Evolutionary conservation across 2,888 invertebrate species (phyloP).

Genomic region (Opisthograptis luteolata): DNA sequence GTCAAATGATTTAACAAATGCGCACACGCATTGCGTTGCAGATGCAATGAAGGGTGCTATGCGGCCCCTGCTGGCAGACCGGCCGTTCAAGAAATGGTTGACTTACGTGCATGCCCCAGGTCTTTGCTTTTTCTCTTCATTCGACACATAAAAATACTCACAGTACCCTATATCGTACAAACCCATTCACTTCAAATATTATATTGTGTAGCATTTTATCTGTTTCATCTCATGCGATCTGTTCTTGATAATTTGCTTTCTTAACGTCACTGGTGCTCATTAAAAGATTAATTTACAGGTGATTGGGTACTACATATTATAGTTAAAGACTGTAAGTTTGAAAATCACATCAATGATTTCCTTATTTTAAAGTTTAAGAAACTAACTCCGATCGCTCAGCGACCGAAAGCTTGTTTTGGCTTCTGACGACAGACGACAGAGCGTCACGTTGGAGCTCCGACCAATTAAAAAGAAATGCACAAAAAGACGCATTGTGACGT

Average conservation of each 20-base stretch:
- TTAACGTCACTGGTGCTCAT: neutral
- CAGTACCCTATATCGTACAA: neutral
- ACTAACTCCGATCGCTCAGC: too few relatives aligned
- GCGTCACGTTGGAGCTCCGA: too few relatives aligned
- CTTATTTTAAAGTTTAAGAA: neutral
- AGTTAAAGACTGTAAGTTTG: neutral
- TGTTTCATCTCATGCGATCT: slow-evolving; percentile 4
- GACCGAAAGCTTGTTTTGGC: too few relatives aligned
- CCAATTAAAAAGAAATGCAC: too few relatives aligned
- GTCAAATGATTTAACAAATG: slow-evolving; percentile 45
- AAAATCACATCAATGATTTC: slow-evolving; percentile 1
- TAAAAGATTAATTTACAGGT: neutral
- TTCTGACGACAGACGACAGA: too few relatives aligned
- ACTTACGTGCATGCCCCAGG: slow-evolving; percentile 83
- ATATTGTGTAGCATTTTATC: slow-evolving; percentile 1
- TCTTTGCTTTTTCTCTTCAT: slow-evolving; percentile 75
- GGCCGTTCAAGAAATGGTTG: slow-evolving; percentile 81
- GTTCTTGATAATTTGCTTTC: slow-evolving; percentile 10
- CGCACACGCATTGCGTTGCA: slow-evolving; percentile 70
- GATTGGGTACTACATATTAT: neutral
- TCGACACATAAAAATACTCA: slow-evolving; percentile 27
- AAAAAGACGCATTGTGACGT: too few relatives aligned
- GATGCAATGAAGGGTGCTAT: slow-evolving; percentile 73
- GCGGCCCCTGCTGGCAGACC: slow-evolving; percentile 71
- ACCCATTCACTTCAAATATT: neutral